Conservation (phyloP, 2,797 vertebrate genomes). For the Lates japonicus region DNA sequence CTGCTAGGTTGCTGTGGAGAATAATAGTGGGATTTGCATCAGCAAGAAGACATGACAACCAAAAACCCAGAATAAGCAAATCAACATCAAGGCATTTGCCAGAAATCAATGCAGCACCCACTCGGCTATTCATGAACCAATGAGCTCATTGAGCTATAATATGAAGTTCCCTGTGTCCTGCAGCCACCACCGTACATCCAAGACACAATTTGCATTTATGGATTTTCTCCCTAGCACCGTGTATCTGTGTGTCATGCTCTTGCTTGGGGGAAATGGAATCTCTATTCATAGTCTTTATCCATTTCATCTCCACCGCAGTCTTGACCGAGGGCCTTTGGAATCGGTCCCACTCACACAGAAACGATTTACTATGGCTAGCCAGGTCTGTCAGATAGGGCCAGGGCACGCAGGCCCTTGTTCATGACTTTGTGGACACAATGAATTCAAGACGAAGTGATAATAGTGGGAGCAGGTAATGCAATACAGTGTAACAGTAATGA, state of each 20-base stretch:
- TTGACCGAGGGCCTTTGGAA: conserved; percentile 59
- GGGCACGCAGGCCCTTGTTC: conserved; percentile 1
- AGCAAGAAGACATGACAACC: conserved; percentile 28
- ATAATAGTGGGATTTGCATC: conserved; percentile 50
- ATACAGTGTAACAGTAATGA: not conserved
- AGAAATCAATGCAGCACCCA: conserved; percentile 74
- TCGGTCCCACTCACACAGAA: conserved; percentile 35
- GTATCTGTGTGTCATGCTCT: conserved; percentile 71
- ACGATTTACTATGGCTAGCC: conserved; percentile 36
- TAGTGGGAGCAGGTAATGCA: not conserved
- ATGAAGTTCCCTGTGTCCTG: conserved; percentile 76
- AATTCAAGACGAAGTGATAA: conserved; percentile 25
- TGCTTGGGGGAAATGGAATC: conserved; percentile 66
- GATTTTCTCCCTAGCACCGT: conserved; percentile 69
- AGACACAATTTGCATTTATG: conserved; percentile 82
- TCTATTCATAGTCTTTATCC: conserved; percentile 77
- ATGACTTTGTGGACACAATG: conserved; percentile 43
- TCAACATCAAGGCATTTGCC: conserved; percentile 61
- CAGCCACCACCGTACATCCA: conserved; percentile 63
- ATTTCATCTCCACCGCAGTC: conserved; percentile 67
- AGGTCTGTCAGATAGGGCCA: conserved; percentile 22
- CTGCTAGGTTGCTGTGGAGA: conserved; percentile 23
- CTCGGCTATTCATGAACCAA: conserved; percentile 60
- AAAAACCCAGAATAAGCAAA: conserved; percentile 57
- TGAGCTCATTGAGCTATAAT: conserved; percentile 64